phyloP scores from a whole-genome alignment of 2,113 vertebrate species.

The Serilophus lunatus region DNA sequence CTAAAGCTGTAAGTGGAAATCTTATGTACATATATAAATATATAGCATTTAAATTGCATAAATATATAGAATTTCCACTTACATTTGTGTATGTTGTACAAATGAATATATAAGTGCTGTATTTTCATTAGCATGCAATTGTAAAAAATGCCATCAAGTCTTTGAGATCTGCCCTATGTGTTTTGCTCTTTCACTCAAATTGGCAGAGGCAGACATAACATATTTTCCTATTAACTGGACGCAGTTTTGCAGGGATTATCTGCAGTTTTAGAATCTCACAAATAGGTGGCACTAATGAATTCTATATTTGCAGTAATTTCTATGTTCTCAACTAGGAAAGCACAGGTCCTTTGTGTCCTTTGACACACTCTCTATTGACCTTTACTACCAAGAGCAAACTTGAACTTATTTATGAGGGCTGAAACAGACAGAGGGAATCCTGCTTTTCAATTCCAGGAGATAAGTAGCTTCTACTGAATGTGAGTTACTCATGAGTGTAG shows the following conservation, averaged over 20 bases:
- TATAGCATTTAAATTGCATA: neutral
- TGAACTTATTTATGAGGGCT: neutral
- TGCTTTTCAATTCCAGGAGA: neutral
- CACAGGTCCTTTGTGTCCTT: neutral
- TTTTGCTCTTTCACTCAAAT: neutral
- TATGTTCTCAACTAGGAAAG: neutral
- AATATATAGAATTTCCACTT: neutral
- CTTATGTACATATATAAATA: neutral
- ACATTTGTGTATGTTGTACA: neutral
- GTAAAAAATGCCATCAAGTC: neutral
- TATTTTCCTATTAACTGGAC: neutral
- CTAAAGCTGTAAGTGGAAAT: neutral
- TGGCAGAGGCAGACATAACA: neutral
- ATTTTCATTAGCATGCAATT: neutral
- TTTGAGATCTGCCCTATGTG: neutral
- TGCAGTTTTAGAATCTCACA: neutral
- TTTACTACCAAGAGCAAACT: neutral
- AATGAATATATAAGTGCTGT: neutral
- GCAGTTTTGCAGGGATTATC: neutral
- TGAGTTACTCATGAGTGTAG: neutral
- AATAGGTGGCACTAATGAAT: slow-evolving; percentile 30
- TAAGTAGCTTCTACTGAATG: neutral
- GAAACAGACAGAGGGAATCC: neutral
- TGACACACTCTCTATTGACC: neutral
- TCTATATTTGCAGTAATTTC: neutral